Base-by-base conservation (phyloP, 1,140 invertebrate species). In the Brachionus sp. region DNA sequence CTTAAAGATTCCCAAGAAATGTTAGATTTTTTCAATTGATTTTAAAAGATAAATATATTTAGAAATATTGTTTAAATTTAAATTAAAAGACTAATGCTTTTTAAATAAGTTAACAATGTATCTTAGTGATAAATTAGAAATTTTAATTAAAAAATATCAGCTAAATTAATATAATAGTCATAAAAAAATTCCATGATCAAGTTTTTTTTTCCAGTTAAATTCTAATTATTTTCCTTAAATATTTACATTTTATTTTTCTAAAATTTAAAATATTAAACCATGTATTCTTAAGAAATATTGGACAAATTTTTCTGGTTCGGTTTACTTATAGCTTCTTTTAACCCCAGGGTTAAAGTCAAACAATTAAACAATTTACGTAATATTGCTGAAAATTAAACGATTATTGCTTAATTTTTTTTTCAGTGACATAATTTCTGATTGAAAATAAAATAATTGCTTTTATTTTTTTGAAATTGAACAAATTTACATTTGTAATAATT, bases 401-500 rank as follows among this genome's bases (percentile, higher is more conserved):
- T 57, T 19, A 57, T 57, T 57, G 50, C 50, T 57, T n/a, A 13
- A 50, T 13, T 50, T 50, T 57, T 57, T 57, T 25, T 0, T 9
- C 50, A 57, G 50, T 57, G 50, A 57, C 50, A 57, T 57, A 57
- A 57, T 57, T 57, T 5, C 19, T 57, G 19, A 57, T 57, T 57
- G 50, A 57, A 57, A 57, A 0, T 57, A 5, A 23, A 57, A 57
- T 19, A 57, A 57, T 25, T 57, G 50, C 19, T 57, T 57, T 57
- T 57, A 16, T 25, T 57, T 57, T 57, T 57, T 57, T 9, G 19
- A 25, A 57, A 57, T 57, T 57, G 19, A 25, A 25, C 50, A 57
- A 57, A 57, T 57, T 57, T 57, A 57, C 50, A 68, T 68, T 10
- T 68, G 35, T 12, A 68, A 35, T 6, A 73, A n/a, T 75, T 75